A percentile compares a stretch with the other conserved stretches of the same genome.
These are phyloP conservation scores for Cordylochernes scorpioides DNA, from an alignment of 2,888 invertebrate genomes.

Conservation along the genomic window DNA sequence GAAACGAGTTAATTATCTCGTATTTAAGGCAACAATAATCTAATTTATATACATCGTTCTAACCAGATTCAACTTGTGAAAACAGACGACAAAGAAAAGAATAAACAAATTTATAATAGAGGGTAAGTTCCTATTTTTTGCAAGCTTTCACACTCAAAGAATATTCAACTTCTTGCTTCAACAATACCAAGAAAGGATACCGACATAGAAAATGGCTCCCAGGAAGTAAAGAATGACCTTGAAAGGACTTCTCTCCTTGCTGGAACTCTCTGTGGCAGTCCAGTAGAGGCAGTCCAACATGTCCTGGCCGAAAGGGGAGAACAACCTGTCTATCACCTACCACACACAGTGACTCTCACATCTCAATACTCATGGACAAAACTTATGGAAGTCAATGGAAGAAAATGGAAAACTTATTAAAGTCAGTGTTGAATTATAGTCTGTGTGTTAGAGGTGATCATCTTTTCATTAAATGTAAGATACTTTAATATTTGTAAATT, in stretches of 20 bases:
- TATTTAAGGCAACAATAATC: too few relatives aligned
- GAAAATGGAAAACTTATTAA: background rate
- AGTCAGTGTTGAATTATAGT: background rate
- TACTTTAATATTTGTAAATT: background rate
- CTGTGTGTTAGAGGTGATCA: too few relatives aligned
- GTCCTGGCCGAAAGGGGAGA: slow-evolving; percentile 92
- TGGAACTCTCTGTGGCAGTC: slow-evolving; percentile 87
- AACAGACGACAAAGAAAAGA: background rate
- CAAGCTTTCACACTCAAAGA: too few relatives aligned
- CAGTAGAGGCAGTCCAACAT: slow-evolving; percentile 90
- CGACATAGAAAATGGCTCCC: slow-evolving; percentile 75
- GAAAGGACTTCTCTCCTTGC: slow-evolving; percentile 39
- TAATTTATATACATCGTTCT: background rate
- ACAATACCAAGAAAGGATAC: slow-evolving; percentile 43
- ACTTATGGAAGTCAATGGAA: background rate
- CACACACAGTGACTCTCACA: slow-evolving; percentile 4
- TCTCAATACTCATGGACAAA: background rate
- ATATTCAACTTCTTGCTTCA: too few relatives aligned
- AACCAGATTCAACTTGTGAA: background rate
- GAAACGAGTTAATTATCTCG: too few relatives aligned
- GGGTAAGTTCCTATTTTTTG: background rate
- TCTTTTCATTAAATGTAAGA: too few relatives aligned
- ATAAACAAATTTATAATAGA: background rate
- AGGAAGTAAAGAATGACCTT: slow-evolving; percentile 65
- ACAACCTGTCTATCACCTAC: slow-evolving; percentile 54